Conservation (phyloP, 1,140 invertebrate genomes). For the Aricia agestis region DNA sequence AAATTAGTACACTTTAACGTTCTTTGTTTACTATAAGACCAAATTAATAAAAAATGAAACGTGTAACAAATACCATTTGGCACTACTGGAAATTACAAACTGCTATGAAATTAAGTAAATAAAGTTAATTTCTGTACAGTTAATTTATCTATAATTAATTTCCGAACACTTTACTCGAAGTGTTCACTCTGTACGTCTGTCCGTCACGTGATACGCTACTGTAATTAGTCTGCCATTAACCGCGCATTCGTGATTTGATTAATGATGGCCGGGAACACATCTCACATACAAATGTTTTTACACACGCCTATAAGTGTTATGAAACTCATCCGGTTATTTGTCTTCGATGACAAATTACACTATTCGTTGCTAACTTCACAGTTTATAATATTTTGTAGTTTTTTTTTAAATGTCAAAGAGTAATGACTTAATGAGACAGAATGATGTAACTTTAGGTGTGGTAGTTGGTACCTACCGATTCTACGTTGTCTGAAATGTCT, state of each 20-base stretch:
- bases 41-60: too few species aligned
- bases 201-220: slow-evolving; percentile 41
- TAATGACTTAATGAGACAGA: too few species aligned
- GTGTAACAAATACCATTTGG: too few species aligned
- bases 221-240: slow-evolving; percentile 64
- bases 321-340: background rate
- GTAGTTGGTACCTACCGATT: too few species aligned
- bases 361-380: too few species aligned
- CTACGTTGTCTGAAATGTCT: too few species aligned
- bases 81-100: background rate
- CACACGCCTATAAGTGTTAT: background rate
- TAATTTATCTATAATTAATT: background rate
- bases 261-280: slow-evolving; percentile 40
- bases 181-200: background rate
- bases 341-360: background rate
- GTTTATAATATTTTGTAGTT: too few species aligned
- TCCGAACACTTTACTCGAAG: background rate
- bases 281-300: background rate
- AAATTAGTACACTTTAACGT: too few species aligned
- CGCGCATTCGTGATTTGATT: slow-evolving; percentile 60
- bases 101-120: background rate
- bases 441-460: too few species aligned
- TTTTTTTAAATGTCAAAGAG: too few species aligned
- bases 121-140: too few species aligned
- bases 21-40: too few species aligned